Conservation (phyloP, 2,888 invertebrate genomes). For the Unio pictorum region DNA sequence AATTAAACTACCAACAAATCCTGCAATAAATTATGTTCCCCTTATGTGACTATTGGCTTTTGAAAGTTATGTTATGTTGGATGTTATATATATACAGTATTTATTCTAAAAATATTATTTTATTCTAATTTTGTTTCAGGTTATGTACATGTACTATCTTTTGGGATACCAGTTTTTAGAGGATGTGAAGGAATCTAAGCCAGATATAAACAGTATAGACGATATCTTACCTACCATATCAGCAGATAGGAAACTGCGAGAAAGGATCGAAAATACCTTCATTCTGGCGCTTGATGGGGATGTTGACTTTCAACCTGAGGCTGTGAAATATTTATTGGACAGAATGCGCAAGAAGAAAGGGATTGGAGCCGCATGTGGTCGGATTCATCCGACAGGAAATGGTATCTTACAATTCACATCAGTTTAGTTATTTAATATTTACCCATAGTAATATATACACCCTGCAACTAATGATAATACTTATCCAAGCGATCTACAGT, state of each 20-base stretch:
- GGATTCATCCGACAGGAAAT: conserved; percentile 15
- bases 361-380: conserved; percentile 18
- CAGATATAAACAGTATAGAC: too few relatives aligned
- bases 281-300: conserved; percentile 13
- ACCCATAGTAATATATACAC: too few relatives aligned
- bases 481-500: too few relatives aligned
- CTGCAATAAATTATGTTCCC: too few relatives aligned
- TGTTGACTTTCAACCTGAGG: conserved; percentile 12
- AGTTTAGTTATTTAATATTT: too few relatives aligned
- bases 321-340: conserved; percentile 12
- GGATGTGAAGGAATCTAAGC: conserved; percentile 77
- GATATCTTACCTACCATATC: too few relatives aligned
- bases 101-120: too few relatives aligned
- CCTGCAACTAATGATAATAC: too few relatives aligned
- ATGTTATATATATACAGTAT: too few relatives aligned
- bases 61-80: too few relatives aligned
- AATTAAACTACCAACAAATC: too few relatives aligned
- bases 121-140: conserved; percentile 73
- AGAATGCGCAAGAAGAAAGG: conserved; percentile 12
- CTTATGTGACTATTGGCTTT: too few relatives aligned
- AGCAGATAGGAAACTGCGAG: background rate
- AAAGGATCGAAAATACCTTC: conserved; percentile 4
- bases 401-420: conserved; percentile 2
- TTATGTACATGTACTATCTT: conserved; percentile 99
- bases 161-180: conserved; percentile 86